phyloP scores from a whole-genome alignment of 2,797 vertebrate genomes.

The Neostethus bicornis region DNA sequence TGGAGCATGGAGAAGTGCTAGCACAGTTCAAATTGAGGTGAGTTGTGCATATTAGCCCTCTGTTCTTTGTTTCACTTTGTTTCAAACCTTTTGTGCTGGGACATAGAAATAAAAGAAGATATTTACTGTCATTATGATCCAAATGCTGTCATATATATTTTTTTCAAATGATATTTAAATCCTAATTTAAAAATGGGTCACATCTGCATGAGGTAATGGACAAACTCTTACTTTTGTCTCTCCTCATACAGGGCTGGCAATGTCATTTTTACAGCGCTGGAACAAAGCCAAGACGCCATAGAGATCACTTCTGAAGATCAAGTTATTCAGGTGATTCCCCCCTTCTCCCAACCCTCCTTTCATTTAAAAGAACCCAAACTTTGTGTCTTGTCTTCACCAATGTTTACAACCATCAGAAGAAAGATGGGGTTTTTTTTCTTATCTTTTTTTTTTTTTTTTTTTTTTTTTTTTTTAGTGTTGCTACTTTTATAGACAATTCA shows the following conservation, averaged over 20 bases:
- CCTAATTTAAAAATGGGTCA: background rate
- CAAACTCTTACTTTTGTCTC: slow-evolving; percentile 32
- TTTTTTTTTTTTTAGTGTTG: background rate
- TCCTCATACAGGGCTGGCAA: slow-evolving; percentile 87
- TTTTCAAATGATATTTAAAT: background rate
- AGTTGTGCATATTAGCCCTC: slow-evolving; percentile 35
- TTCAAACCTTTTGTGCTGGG: background rate
- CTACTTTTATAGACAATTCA: background rate
- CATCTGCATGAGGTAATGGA: slow-evolving; percentile 19
- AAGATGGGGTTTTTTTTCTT: slow-evolving; percentile 4
- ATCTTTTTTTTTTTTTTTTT: too few species aligned
- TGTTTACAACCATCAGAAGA: slow-evolving; percentile 25
- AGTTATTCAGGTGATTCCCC: slow-evolving; percentile 88
- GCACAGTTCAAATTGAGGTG: slow-evolving; percentile 98
- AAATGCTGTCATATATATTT: background rate
- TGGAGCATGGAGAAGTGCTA: slow-evolving; percentile 92
- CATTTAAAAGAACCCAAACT: slow-evolving; percentile 42
- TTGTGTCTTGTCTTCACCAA: slow-evolving; percentile 24
- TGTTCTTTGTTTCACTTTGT: background rate
- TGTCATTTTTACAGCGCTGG: slow-evolving; percentile 94
- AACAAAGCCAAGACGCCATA: slow-evolving; percentile 97
- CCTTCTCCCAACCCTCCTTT: background rate
- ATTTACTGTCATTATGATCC: slow-evolving; percentile 2
- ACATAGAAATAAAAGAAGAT: background rate
- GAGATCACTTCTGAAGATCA: slow-evolving; percentile 98